These are phyloP conservation scores for Hydrolagus colliei DNA, from an alignment of 2,797 vertebrate genomes.

Conservation along the genomic window DNA sequence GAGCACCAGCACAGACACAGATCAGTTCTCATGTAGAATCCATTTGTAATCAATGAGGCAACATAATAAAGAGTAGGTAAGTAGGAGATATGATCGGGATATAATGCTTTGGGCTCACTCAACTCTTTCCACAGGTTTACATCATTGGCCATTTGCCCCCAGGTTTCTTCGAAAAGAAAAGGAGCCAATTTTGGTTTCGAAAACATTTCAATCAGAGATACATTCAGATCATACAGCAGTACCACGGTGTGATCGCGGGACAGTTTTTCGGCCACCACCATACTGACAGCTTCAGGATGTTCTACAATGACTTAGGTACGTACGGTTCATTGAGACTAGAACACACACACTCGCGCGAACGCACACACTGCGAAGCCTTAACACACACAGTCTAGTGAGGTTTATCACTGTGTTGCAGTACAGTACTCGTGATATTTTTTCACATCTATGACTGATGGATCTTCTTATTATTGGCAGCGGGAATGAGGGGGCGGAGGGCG, in stretches of 20 bases:
- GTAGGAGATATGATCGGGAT: not conserved
- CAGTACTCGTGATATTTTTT: too few species aligned
- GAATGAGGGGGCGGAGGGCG: too few species aligned
- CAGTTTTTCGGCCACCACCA: slow-evolving; percentile 97
- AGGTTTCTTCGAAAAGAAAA: slow-evolving; percentile 88
- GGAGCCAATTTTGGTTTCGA: slow-evolving; percentile 72
- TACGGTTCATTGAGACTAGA: too few species aligned
- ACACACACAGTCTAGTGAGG: too few species aligned
- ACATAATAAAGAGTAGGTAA: not conserved
- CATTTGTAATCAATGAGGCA: not conserved
- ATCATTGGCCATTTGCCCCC: slow-evolving; percentile 84
- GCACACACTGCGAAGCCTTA: too few species aligned
- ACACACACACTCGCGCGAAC: too few species aligned
- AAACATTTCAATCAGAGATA: slow-evolving; percentile 70
- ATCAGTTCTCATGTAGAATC: too few species aligned
- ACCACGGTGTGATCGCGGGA: slow-evolving; percentile 69
- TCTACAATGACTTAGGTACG: slow-evolving; percentile 62
- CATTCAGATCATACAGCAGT: slow-evolving; percentile 62
- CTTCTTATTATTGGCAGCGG: too few species aligned
- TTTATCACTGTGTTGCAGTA: too few species aligned
- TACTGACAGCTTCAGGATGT: slow-evolving; percentile 85
- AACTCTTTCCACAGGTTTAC: slow-evolving; percentile 66
- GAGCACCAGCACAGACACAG: too few species aligned
- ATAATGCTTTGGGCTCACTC: too few species aligned
- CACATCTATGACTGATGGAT: too few species aligned